Percentiles rank a stretch among this genome's conserved stretches.
Evolutionary conservation across 2,888 invertebrate species (phyloP).

Genomic region (Aspidapion aeneum): DNA sequence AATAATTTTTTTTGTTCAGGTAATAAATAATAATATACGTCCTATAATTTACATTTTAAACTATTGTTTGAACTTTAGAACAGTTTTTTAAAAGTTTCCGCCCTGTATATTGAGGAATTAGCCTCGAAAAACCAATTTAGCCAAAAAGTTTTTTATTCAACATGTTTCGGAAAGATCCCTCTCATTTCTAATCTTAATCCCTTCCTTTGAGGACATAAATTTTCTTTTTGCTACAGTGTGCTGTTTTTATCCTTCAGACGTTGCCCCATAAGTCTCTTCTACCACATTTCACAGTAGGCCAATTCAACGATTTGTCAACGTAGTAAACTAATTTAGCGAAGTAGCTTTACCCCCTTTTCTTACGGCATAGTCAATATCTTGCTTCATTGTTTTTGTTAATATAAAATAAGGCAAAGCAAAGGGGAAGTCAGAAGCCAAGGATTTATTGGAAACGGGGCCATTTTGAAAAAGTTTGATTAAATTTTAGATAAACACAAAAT

Average conservation of each 20-base stretch:
- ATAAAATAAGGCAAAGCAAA: conserved; percentile 4
- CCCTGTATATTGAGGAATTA: too few species aligned
- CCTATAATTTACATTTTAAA: too few species aligned
- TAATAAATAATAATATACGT: too few species aligned
- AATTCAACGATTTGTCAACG: conserved; percentile 30
- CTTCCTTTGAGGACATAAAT: neutral
- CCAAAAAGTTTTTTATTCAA: neutral
- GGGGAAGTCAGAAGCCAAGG: too few species aligned
- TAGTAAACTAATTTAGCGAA: conserved; percentile 27
- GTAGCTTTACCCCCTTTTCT: conserved; percentile 11
- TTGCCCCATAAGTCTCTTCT: conserved; percentile 31
- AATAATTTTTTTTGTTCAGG: too few species aligned
- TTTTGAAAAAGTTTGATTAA: neutral
- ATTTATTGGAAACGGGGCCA: neutral
- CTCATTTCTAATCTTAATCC: neutral
- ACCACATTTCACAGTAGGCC: conserved; percentile 33
- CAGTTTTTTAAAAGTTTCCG: too few species aligned
- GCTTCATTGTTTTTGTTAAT: conserved; percentile 26
- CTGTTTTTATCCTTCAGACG: conserved; percentile 19
- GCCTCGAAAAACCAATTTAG: neutral
- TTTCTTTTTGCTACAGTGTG: conserved; percentile 9
- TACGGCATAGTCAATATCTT: conserved; percentile 23
- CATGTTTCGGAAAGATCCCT: neutral
- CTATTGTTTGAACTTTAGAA: too few species aligned
- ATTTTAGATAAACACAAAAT: too few species aligned